Evolutionary conservation across 2,888 invertebrate species (phyloP).

Genomic region (Perizoma affinitatum): DNA sequence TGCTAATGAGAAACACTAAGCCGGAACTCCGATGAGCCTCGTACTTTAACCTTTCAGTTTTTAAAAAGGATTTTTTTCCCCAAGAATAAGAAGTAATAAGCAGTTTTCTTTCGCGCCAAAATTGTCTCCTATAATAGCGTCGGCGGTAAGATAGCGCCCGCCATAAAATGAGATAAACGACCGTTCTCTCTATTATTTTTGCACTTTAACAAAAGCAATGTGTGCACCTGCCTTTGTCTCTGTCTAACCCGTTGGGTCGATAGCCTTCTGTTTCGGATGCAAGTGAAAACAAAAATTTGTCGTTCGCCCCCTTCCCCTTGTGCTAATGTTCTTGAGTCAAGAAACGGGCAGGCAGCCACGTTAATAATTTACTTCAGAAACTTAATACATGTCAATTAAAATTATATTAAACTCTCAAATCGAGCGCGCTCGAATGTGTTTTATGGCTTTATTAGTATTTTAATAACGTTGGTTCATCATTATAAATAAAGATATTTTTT

Average conservation of each 20-base stretch:
- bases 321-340: conserved; percentile 76
- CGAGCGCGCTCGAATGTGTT: conserved; percentile 63
- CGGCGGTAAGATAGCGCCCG: conserved; percentile 79
- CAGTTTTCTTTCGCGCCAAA: conserved; percentile 84
- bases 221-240: conserved; percentile 79
- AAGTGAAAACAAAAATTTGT: conserved; percentile 81
- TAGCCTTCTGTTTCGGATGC: conserved; percentile 58
- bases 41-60: conserved; percentile 31
- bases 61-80: conserved; percentile 43
- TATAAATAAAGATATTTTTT: conserved; percentile 9
- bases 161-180: conserved; percentile 85
- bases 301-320: conserved; percentile 67
- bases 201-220: conserved; percentile 82
- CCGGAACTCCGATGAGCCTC: conserved; percentile 27
- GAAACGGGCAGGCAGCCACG: conserved; percentile 67
- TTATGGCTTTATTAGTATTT: conserved; percentile 70
- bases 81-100: conserved; percentile 83
- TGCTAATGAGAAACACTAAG: conserved; percentile 29
- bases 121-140: conserved; percentile 83
- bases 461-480: conserved; percentile 59
- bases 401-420: conserved; percentile 74
- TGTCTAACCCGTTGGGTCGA: conserved; percentile 51
- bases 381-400: conserved; percentile 82
- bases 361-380: conserved; percentile 78
- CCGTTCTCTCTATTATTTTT: conserved; percentile 84